Base-by-base conservation (phyloP, 2,113 vertebrate species). In the Zootoca vivipara region DNA sequence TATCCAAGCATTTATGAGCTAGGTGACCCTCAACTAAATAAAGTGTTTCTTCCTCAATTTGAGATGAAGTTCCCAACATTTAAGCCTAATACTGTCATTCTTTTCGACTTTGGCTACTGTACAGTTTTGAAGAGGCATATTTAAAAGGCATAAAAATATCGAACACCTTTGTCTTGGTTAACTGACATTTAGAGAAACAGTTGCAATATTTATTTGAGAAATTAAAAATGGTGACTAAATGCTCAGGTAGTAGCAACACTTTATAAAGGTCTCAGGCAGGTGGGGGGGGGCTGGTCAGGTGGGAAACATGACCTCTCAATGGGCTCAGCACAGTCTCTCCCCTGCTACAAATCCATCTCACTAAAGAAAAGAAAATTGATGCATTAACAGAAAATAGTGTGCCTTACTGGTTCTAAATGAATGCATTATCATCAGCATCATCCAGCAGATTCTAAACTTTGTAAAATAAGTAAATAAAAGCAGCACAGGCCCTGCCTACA, bases 11-110 rank as follows among this genome's bases (percentile, higher is more conserved):
- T 0, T 89, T 35, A 46, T 89, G 46, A 24, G 73, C 33, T 35
- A 87, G 15, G 5, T 80, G 30, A 87, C 89, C 1, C 0, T 3
- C 5, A 70, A 33, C 58, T 87, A 70, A 87, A 73, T 75, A 62
- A 87, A 78, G 5, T 0, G 38, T 90, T 83, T 40, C 2, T 30
- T 92, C 24, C 6, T 82, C 15, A 20, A 24, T 90, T 92, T 93
- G 64, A 85, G 56, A 87, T 22, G 33, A 2, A 28, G 4, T 1
- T 33, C 2, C n/a, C 1, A 87, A 72, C 91, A 89, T 65, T 80
- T 92, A 85, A 0, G 5, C 38, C 15, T 40, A 83, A 67, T 33
- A 26, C 38, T 30, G 46, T 82, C 78, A 2, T 82, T 30, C 82
- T 88, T 93, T 69, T 10, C 30, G 28, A 0, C 77, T 92, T 87